A percentile compares a stretch with the other conserved stretches of the same genome.
Evolutionary conservation across 1,140 invertebrate genomes (phyloP).

Genomic region (Trinorchestia longiramus): DNA sequence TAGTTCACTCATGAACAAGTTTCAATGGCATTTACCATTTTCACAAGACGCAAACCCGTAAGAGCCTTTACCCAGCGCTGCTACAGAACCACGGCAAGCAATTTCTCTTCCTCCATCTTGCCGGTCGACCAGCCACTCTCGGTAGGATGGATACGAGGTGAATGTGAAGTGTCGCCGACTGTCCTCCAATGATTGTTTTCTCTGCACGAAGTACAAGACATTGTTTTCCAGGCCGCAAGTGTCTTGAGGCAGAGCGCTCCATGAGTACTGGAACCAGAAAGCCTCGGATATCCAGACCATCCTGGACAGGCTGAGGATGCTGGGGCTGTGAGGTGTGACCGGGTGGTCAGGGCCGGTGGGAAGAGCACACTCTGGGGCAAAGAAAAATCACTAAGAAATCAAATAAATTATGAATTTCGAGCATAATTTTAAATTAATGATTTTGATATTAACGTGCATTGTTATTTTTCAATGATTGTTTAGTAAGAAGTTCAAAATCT

Average conservation of each 20-base stretch:
- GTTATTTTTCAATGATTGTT: too few species aligned
- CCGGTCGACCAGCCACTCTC: background rate
- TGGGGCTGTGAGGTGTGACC: background rate
- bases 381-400: background rate
- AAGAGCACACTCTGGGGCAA: background rate
- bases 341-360: constrained; percentile 25
- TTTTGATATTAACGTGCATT: too few species aligned
- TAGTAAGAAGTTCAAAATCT: too few species aligned
- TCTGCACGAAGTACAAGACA: constrained; percentile 37
- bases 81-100: background rate
- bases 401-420: too few species aligned
- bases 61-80: background rate
- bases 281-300: background rate
- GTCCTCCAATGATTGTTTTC: background rate
- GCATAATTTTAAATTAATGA: too few species aligned
- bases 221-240: constrained; percentile 1
- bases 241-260: constrained; percentile 7
- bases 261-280: constrained; percentile 25
- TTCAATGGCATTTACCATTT: background rate
- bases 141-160: constrained; percentile 38
- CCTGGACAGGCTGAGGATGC: background rate
- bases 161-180: background rate
- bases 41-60: constrained; percentile 36
- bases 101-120: background rate
- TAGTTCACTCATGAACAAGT: background rate